Evolutionary conservation across 2,888 invertebrate species (phyloP).

Genomic region (Agrochola lota): DNA sequence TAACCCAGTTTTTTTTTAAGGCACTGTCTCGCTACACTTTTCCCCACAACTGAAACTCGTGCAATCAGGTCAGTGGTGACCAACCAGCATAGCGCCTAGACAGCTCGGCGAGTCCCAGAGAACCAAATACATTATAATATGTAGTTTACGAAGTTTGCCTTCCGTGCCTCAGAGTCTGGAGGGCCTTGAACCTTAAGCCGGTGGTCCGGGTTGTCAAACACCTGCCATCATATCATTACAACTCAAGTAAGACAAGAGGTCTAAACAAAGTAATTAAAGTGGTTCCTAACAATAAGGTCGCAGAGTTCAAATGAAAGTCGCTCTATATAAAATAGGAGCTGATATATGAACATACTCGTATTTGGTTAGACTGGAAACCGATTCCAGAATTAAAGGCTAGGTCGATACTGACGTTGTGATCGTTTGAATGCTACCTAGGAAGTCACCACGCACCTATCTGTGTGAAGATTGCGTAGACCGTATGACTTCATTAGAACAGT

Average conservation of each 20-base stretch:
- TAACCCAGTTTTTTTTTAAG: neutral
- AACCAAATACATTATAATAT: neutral
- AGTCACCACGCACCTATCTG: neutral
- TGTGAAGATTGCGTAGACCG: neutral
- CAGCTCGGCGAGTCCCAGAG: neutral
- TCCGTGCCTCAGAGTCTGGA: neutral
- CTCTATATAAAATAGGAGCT: constrained; percentile 5
- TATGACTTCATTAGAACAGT: neutral
- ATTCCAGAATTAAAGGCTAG: constrained; percentile 1
- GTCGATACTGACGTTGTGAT: neutral
- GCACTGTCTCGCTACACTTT: neutral
- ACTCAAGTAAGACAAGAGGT: neutral
- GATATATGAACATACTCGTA: neutral
- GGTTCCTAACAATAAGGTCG: neutral
- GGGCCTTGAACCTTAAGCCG: neutral
- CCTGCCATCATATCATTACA: neutral
- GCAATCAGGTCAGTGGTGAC: too few relatives aligned
- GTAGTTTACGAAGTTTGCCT: neutral
- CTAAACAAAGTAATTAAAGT: neutral
- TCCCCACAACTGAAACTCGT: neutral
- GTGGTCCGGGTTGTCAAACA: neutral
- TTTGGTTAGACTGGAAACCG: neutral
- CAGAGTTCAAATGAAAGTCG: neutral
- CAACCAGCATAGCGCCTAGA: neutral
- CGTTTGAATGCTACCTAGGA: neutral